Percentiles rank a stretch among this genome's conserved stretches.
phyloP scores from a whole-genome alignment of 2,888 invertebrate species.

The Ectemnius cavifrons region DNA sequence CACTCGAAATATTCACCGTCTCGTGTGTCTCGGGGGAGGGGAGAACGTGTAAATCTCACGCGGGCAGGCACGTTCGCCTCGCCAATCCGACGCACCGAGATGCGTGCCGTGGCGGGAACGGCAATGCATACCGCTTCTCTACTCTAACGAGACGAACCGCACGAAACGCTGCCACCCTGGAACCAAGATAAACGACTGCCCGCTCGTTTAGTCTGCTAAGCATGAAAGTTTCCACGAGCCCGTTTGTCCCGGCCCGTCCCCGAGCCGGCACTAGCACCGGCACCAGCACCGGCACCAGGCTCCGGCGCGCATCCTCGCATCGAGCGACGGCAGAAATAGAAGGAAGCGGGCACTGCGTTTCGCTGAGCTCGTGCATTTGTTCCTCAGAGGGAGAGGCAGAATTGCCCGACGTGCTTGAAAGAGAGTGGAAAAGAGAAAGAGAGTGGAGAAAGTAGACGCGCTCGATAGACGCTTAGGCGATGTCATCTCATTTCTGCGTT shows the following conservation, averaged over 20 bases:
- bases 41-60: slow-evolving; percentile 47
- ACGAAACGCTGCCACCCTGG: slow-evolving; percentile 33
- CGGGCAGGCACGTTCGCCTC: slow-evolving; percentile 34
- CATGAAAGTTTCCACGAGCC: neutral
- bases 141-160: slow-evolving; percentile 42
- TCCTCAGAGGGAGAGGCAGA: slow-evolving; percentile 25
- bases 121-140: slow-evolving; percentile 26
- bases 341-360: slow-evolving; percentile 16
- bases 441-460: too few species aligned
- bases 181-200: slow-evolving; percentile 11
- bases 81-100: slow-evolving; percentile 37
- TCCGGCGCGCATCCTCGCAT: neutral
- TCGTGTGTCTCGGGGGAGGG: slow-evolving; percentile 42
- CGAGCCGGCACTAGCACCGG: neutral
- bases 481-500: too few species aligned
- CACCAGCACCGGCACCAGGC: neutral
- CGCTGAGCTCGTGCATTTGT: slow-evolving; percentile 34
- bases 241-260: neutral
- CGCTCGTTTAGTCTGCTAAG: neutral
- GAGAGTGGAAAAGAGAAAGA: neutral
- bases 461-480: too few species aligned
- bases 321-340: neutral
- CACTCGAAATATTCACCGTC: slow-evolving; percentile 53
- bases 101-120: slow-evolving; percentile 44
- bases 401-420: slow-evolving; percentile 26